These are phyloP conservation scores for Bombylius major DNA, from an alignment of 2,888 invertebrate species.

Conservation along the genomic window DNA sequence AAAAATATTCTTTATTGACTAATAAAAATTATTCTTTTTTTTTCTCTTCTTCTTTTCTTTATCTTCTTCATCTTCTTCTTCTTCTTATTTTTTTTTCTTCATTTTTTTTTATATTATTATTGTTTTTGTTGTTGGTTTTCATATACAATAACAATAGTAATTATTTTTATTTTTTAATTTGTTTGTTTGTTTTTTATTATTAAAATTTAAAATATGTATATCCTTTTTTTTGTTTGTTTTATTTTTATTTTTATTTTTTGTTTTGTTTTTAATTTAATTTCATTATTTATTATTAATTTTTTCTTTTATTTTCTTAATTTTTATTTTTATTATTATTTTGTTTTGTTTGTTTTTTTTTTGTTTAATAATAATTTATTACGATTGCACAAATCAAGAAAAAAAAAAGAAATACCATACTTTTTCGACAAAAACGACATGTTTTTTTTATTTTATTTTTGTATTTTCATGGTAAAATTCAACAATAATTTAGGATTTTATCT, in stretches of 20 bases:
- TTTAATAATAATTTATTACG: conserved; percentile 15
- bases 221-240: background rate
- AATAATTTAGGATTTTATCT: too few species aligned
- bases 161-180: too few species aligned
- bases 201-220: background rate
- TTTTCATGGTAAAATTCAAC: too few species aligned
- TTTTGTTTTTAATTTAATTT: background rate
- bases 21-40: conserved; percentile 13
- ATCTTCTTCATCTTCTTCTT: conserved; percentile 12
- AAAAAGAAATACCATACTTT: background rate
- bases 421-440: too few species aligned
- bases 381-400: conserved; percentile 18
- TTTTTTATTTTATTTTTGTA: background rate
- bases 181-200: too few species aligned
- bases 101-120: background rate
- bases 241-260: background rate
- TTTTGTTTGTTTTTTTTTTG: background rate
- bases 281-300: background rate
- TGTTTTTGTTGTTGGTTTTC: background rate
- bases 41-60: background rate
- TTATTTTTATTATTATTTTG: background rate
- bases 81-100: conserved; percentile 10
- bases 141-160: too few species aligned
- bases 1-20: conserved; percentile 19
- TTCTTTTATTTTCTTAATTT: too few species aligned